Evolutionary conservation across 1,140 invertebrate genomes (phyloP).

Genomic region (Penaeus vannamei): DNA sequence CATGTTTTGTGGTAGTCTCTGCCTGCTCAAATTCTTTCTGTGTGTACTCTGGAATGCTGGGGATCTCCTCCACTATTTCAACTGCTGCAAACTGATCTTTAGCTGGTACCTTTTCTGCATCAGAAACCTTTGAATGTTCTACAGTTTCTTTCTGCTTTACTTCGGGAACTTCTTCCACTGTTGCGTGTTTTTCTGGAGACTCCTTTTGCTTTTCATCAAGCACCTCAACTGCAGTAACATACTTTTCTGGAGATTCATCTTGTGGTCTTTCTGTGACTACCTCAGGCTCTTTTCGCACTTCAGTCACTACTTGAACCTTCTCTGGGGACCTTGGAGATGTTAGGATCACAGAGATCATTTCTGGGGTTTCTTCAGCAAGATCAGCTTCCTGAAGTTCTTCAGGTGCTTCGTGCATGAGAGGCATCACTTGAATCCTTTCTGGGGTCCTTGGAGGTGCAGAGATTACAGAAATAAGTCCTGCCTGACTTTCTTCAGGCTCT

Average conservation of each 20-base stretch:
- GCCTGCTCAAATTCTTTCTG: background rate
- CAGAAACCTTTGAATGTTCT: background rate
- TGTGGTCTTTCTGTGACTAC: background rate
- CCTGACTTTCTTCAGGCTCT: too few species aligned
- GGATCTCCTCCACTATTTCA: background rate
- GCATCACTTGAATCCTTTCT: conserved; percentile 7
- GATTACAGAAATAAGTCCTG: too few species aligned
- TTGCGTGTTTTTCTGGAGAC: background rate
- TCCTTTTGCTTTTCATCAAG: too few species aligned
- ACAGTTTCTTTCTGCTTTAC: background rate
- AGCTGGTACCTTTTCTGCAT: too few species aligned
- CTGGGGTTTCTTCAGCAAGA: too few species aligned
- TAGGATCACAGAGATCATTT: too few species aligned
- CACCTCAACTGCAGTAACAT: background rate
- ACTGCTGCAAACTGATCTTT: background rate
- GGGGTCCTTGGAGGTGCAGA: too few species aligned
- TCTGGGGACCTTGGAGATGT: too few species aligned
- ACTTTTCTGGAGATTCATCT: background rate
- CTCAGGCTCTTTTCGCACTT: conserved; percentile 2
- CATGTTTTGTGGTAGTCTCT: too few species aligned
- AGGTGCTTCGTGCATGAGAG: too few species aligned
- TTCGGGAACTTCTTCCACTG: background rate
- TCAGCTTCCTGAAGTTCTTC: too few species aligned
- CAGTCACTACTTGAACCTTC: too few species aligned
- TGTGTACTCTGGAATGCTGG: background rate